These are phyloP conservation scores for Caenorhabditis briggsae DNA, from an alignment of 1,140 invertebrate species.

Conservation along the genomic window DNA sequence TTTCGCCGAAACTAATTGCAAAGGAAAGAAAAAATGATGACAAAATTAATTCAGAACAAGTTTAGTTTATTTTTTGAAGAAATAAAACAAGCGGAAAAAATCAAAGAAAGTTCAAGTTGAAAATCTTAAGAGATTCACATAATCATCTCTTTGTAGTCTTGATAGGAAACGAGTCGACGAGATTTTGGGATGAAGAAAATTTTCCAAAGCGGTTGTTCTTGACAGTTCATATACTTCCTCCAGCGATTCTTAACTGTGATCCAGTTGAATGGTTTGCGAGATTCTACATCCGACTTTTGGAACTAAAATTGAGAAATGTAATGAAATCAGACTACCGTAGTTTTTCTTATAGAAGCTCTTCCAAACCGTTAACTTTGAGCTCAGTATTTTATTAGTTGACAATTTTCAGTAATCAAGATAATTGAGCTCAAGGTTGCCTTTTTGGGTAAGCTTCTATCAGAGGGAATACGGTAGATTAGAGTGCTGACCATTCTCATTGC, in stretches of 20 bases:
- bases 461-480: neutral
- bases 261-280: constrained; percentile 24
- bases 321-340: neutral
- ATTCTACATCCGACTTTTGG: constrained; percentile 17
- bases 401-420: no score
- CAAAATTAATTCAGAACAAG: neutral
- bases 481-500: constrained; percentile 20
- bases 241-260: constrained; percentile 5
- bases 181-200: constrained; percentile 10
- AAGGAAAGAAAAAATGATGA: neutral
- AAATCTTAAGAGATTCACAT: neutral
- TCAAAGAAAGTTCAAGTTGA: constrained; percentile 3
- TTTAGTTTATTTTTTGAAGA: no score
- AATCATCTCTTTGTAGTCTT: constrained; percentile 37
- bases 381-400: no score
- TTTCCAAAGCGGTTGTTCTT: constrained; percentile 19
- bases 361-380: no score
- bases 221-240: constrained; percentile 47
- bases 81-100: neutral
- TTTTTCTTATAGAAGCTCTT: no score
- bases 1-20: neutral
- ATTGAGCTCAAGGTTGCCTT: no score
- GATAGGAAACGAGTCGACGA: neutral
- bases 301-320: neutral
- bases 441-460: no score